Evolutionary conservation across 2,888 invertebrate species (phyloP), one percentile per base, ranked within the genome.

Genomic region (Lasioglossum vierecki): DNA sequence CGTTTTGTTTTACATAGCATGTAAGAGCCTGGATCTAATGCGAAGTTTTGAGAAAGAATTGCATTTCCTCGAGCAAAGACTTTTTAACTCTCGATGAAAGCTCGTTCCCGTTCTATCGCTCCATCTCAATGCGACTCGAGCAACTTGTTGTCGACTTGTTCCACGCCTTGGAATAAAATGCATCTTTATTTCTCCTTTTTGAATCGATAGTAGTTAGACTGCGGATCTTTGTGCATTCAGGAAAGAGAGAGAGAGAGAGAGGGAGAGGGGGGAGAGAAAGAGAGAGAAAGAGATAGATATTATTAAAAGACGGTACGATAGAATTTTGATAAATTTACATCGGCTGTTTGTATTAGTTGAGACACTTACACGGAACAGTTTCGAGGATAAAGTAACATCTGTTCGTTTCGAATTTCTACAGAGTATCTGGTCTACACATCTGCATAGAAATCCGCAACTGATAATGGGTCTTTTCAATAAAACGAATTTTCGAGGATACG

Each of bases 71-170:
- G 41, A 44, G 13, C 71, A 44, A 22, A 41, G 35, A 74, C 13
- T 41, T 70, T n/a, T 72, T 63, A 76, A 63, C 72, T 80, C 63
- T 83, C 71, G 22, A 41, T 53, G 22, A 39, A 70, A 46, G 60
- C 30, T 87, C 88, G 63, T 86, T 87, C 85, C 88, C 85, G 80
- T 88, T 89, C 44, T 75, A 72, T 72, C 87, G 88, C 85, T 78
- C 79, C 77, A 79, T 89, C 82, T 84, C 91, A 89, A 90, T 90
- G 92, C 91, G 92, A 91, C 93, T 92, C 90, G 79, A 81, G 63
- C 63, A 41, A 80, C 73, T 71, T 73, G 53, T 66, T 60, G 73
- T 71, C 66, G 76, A 80, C 83, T 79, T 85, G 74, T 88, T 86
- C 70, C 80, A 68, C 66, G 13, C 30, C 81, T 39, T 71, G 80